A percentile compares a stretch with the other conserved stretches of the same genome.
Conservation (phyloP, 92 coral and sea anemone species). For the Nematostella vectensis region DNA sequence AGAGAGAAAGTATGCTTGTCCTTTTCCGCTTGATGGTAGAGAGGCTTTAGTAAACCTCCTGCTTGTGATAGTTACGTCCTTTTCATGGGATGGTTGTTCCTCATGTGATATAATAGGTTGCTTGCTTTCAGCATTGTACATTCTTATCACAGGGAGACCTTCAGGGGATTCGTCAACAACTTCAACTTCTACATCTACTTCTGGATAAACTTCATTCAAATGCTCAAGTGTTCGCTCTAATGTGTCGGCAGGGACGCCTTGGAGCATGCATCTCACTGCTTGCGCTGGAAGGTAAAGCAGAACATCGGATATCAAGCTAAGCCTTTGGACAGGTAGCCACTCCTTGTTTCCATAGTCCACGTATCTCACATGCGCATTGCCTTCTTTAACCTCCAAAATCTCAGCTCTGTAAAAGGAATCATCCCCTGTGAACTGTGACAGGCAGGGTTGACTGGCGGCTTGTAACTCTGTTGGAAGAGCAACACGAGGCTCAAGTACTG, state of each 20-base stretch:
- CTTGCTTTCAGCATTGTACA: constrained; percentile 38
- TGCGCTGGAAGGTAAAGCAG: constrained; percentile 54
- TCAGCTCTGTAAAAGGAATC: constrained; percentile 67
- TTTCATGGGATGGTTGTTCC: not conserved
- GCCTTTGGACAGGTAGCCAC: constrained; percentile 36
- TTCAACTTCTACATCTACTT: constrained; percentile 55
- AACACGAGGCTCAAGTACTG: constrained; percentile 20
- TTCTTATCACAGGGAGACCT: constrained; percentile 29
- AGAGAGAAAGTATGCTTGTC: constrained; percentile 42
- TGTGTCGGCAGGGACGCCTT: constrained; percentile 23
- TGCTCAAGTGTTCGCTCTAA: constrained; percentile 18
- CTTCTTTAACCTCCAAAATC: constrained; percentile 25
- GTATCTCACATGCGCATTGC: constrained; percentile 41
- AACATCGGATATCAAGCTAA: constrained; percentile 44
- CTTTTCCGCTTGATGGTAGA: constrained; percentile 14
- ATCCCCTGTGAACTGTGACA: constrained; percentile 61
- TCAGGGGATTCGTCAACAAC: constrained; percentile 12
- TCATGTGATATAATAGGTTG: not conserved
- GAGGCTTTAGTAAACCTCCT: constrained; percentile 2
- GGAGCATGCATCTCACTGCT: constrained; percentile 50
- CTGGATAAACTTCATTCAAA: constrained; percentile 45
- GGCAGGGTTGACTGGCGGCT: constrained; percentile 29
- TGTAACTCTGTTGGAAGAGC: constrained; percentile 10
- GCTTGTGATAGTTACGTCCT: not conserved
- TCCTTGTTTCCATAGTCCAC: constrained; percentile 90